Evolutionary conservation across 2,888 invertebrate species (phyloP).

Genomic region (Polymixis lichenea): DNA sequence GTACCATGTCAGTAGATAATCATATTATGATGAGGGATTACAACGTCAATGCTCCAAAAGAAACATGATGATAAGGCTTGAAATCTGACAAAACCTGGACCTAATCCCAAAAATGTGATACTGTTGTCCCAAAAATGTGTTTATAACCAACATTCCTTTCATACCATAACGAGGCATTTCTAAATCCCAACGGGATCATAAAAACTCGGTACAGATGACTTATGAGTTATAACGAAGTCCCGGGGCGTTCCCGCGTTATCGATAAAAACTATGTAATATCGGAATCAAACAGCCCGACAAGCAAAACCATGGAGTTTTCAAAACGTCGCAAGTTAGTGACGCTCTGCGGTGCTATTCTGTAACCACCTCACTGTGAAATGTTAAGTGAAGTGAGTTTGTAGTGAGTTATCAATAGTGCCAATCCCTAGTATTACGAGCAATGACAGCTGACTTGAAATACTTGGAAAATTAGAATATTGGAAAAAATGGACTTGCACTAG

Average conservation of each 20-base stretch:
- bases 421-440: neutral
- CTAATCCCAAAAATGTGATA: conserved; percentile 10
- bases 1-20: neutral
- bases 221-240: conserved; percentile 50
- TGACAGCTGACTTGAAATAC: neutral
- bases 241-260: conserved; percentile 38
- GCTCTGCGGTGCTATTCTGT: neutral
- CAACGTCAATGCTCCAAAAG: too few relatives aligned
- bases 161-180: conserved; percentile 37
- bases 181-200: conserved; percentile 37
- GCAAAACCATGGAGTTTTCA: conserved; percentile 9
- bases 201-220: conserved; percentile 37
- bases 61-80: neutral
- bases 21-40: neutral
- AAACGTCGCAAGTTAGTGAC: conserved; percentile 12
- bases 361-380: neutral
- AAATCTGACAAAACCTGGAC: neutral
- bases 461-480: too few relatives aligned
- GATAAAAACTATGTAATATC: conserved; percentile 46
- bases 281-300: conserved; percentile 21
- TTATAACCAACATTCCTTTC: conserved; percentile 6
- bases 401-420: neutral
- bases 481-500: too few relatives aligned
- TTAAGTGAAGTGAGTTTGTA: neutral
- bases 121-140: conserved; percentile 7